Evolutionary conservation across 2,888 invertebrate species (phyloP).

Genomic region (Heliconius charithonia): DNA sequence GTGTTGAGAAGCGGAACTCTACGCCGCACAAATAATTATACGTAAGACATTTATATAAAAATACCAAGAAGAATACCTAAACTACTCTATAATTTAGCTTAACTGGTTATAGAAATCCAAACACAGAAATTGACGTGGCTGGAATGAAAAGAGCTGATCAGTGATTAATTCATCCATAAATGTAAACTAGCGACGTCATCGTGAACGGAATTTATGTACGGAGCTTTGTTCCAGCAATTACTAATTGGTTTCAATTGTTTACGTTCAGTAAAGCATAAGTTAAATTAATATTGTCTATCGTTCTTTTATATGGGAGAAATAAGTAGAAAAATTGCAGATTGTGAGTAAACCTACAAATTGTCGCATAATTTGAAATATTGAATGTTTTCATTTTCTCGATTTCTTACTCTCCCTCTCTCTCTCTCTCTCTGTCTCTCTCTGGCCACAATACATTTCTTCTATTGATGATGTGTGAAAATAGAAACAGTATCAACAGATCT

Average conservation of each 20-base stretch:
- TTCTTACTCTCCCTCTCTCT: too few relatives aligned
- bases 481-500: too few relatives aligned
- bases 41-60: not conserved
- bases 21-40: not conserved
- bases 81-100: not conserved
- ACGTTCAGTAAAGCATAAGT: not conserved
- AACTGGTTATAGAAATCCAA: not conserved
- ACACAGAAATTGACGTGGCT: not conserved
- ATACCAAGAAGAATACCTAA: not conserved
- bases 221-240: not conserved
- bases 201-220: conserved; percentile 17
- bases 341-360: too few relatives aligned
- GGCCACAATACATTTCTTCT: too few relatives aligned
- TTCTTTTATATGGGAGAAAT: not conserved
- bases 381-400: too few relatives aligned
- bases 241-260: conserved; percentile 22
- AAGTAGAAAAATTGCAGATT: too few relatives aligned
- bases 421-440: too few relatives aligned
- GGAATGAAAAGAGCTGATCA: conserved; percentile 25
- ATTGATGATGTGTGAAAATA: too few relatives aligned
- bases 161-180: conserved; percentile 24
- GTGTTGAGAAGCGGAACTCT: not conserved
- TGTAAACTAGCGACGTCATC: conserved; percentile 26
- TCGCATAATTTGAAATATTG: too few relatives aligned
- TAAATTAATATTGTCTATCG: not conserved